These are phyloP conservation scores for Pseudopodoces humilis DNA, from an alignment of 2,113 vertebrate genomes.

Conservation along the genomic window DNA sequence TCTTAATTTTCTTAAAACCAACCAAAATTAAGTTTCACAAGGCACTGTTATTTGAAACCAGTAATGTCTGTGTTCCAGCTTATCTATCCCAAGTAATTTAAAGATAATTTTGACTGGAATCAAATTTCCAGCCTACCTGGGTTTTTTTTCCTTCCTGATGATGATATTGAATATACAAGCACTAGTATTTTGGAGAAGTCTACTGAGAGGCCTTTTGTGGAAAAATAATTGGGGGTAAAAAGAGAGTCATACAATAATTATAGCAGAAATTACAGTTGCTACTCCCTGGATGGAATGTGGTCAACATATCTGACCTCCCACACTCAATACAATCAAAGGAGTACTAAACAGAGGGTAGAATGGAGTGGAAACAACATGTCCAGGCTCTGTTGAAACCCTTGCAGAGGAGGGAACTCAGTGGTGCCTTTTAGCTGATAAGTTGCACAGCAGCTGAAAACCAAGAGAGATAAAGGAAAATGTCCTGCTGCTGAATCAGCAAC, in stretches of 20 bases:
- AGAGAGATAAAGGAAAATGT: not conserved
- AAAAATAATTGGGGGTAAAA: not conserved
- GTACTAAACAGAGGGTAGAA: not conserved
- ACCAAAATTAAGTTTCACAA: not conserved
- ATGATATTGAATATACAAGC: not conserved
- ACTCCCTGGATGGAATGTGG: rapidly evolving
- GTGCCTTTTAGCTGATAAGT: not conserved
- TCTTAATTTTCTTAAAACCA: not conserved
- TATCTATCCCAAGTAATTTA: not conserved
- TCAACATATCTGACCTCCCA: not conserved
- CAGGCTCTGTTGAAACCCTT: not conserved
- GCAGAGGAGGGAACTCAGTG: not conserved
- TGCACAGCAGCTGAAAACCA: not conserved
- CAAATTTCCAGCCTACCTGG: not conserved
- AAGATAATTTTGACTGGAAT: not conserved
- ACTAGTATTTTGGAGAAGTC: not conserved
- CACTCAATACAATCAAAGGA: not conserved
- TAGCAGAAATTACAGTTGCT: not conserved
- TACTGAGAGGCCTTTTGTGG: not conserved
- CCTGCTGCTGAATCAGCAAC: not conserved
- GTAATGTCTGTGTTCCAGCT: not conserved
- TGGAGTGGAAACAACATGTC: rapidly evolving
- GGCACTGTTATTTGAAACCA: not conserved
- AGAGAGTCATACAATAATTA: not conserved
- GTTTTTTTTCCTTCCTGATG: not conserved